phyloP scores from a whole-genome alignment of 1,140 invertebrate species.

The Coptotermes formosanus region DNA sequence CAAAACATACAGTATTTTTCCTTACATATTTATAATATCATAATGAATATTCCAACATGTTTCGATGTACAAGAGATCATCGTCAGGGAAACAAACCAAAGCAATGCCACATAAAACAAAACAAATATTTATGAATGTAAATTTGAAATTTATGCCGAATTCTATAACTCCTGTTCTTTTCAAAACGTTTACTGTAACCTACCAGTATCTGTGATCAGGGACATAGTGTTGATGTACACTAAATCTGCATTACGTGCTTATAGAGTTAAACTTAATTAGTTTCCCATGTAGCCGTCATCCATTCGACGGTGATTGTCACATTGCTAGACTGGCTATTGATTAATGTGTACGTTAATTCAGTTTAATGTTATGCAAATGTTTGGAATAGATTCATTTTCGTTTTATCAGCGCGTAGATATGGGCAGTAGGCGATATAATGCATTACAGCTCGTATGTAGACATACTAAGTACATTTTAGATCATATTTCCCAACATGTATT shows the following conservation, averaged over 20 bases:
- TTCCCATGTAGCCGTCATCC: neutral
- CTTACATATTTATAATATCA: no score
- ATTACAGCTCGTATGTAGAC: neutral
- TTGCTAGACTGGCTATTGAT: neutral
- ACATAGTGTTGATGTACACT: neutral
- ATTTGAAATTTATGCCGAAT: neutral
- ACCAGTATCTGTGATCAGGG: no score
- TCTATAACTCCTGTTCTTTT: neutral
- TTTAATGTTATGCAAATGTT: slow-evolving; percentile 15
- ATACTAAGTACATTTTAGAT: no score
- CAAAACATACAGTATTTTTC: no score
- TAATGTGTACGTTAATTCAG: neutral
- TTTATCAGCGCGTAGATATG: neutral
- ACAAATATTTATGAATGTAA: neutral
- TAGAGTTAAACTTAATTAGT: slow-evolving; percentile 5
- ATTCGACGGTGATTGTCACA: neutral
- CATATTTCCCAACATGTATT: no score
- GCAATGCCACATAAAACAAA: no score
- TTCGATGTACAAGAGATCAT: no score
- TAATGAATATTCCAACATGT: no score
- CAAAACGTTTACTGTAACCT: neutral
- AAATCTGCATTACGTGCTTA: neutral
- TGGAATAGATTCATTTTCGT: neutral
- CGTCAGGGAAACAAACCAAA: no score
- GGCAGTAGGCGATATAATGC: neutral